Evolutionary conservation across 1,140 invertebrate species (phyloP), one percentile per base, ranked within the genome.

Genomic region (Drosophila insularis): DNA sequence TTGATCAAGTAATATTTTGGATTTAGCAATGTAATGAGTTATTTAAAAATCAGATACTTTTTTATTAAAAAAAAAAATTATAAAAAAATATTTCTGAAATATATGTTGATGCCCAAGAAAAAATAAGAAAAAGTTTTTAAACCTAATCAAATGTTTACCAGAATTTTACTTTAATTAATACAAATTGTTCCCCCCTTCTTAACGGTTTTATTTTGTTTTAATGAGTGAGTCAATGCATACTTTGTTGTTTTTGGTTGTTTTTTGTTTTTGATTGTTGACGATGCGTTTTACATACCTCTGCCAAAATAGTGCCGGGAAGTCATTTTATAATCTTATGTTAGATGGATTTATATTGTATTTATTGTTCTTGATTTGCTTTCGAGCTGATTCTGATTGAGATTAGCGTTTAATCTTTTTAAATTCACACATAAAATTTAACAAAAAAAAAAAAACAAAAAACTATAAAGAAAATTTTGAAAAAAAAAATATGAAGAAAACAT

Each of bases 281-380:
- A 89, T 70, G 80, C 82, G 80, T 81, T 89, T 91, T 91, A 91
- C 90, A 90, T 91, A 91, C 90, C 90, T 91, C 86, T 91, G 89
- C 90, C 90, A 91, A 91, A 91, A 91, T 90, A 90, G 80, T 91
- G 90, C 82, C 90, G 90, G 86, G 90, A 91, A 91, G 90, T 91
- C 90, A 91, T 91, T 81, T 87, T 91, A 71, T 89, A 50, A 11
- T 50, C 43, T 72, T 82, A 82, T 90, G 78, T 90, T 87, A 90
- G 72, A 75, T 76, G 72, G 74, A 65, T 55, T 71, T 67, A 67
- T 78, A 63, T 72, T 27, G 68, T 68, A 67, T 70, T 68, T 61
- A 61, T 68, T 67, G 61, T 66, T 58, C 61, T 68, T 56, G 55
- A 62, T 68, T 53, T 68, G 77, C 32, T 8, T 63, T 65, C 70